Evolutionary conservation across 2,113 vertebrate genomes (phyloP).

Genomic region (Oenanthe oenanthe): DNA sequence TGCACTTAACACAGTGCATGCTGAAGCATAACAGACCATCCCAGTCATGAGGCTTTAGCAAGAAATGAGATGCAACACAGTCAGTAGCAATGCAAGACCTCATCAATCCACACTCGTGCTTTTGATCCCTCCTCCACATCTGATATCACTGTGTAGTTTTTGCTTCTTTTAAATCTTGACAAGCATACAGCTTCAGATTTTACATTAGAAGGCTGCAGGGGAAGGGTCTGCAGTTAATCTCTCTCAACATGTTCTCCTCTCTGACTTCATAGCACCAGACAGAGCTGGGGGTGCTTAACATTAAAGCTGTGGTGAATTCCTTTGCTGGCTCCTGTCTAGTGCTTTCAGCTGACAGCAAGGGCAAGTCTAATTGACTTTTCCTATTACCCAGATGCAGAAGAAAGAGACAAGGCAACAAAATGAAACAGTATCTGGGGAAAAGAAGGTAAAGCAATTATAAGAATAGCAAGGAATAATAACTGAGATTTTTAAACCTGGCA

Average conservation of each 20-base stretch:
- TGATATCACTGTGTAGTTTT: not conserved
- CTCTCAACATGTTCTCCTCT: not conserved
- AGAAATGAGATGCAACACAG: not conserved
- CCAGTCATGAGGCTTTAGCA: not conserved
- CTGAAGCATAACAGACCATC: not conserved
- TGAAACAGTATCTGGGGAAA: not conserved
- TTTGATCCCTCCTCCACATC: not conserved
- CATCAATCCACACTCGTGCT: not conserved
- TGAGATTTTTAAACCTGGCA: not conserved
- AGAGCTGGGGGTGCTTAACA: not conserved
- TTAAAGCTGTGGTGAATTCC: not conserved
- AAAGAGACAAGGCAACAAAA: not conserved
- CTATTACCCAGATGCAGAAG: not conserved
- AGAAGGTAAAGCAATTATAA: not conserved
- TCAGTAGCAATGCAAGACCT: not conserved
- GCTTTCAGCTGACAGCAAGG: not conserved
- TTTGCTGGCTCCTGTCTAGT: not conserved
- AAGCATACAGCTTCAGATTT: not conserved
- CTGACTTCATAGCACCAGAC: not conserved
- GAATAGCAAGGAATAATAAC: not conserved
- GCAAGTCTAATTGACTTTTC: not conserved
- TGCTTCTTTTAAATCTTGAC: not conserved
- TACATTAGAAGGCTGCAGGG: not conserved
- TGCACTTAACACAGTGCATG: not conserved
- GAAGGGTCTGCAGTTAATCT: not conserved